phyloP scores from a whole-genome alignment of 2,888 invertebrate species.

The Coecobrya sp. region DNA sequence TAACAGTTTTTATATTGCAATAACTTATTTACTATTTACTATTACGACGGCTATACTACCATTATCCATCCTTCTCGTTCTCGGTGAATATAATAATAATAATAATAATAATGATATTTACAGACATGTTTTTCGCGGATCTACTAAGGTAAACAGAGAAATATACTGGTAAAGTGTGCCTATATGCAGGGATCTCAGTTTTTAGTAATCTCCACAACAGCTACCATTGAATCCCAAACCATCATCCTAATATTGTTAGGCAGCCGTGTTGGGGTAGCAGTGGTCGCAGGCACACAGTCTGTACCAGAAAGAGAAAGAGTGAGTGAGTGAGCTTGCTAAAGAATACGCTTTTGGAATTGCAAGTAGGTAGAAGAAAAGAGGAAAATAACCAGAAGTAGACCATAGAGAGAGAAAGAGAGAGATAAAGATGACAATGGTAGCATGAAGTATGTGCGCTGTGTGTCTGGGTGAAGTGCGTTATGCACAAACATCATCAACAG shows the following conservation, averaged over 20 bases:
- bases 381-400: slow-evolving; percentile 44
- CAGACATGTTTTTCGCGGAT: not conserved
- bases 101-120: slow-evolving; percentile 17
- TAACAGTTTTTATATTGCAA: not conserved
- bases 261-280: slow-evolving; percentile 5
- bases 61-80: not conserved
- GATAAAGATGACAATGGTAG: slow-evolving; percentile 58
- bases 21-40: not conserved
- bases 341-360: slow-evolving; percentile 64
- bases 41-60: not conserved
- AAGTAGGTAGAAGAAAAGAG: slow-evolving; percentile 43
- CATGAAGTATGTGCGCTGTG: slow-evolving; percentile 43
- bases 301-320: not conserved
- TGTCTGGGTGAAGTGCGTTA: slow-evolving; percentile 34
- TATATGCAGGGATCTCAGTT: not conserved
- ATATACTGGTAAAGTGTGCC: not conserved
- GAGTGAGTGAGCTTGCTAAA: slow-evolving; percentile 44
- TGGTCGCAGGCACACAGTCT: slow-evolving; percentile 10
- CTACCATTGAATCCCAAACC: slow-evolving; percentile 60
- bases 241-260: slow-evolving; percentile 64
- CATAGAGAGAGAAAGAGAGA: slow-evolving; percentile 35
- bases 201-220: slow-evolving; percentile 38
- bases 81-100: slow-evolving; percentile 23
- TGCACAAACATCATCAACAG: slow-evolving; percentile 37
- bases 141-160: not conserved